Evolutionary conservation across 2,888 invertebrate species (phyloP), one percentile per base, ranked within the genome.

Genomic region (Scaptomyza polygonia): DNA sequence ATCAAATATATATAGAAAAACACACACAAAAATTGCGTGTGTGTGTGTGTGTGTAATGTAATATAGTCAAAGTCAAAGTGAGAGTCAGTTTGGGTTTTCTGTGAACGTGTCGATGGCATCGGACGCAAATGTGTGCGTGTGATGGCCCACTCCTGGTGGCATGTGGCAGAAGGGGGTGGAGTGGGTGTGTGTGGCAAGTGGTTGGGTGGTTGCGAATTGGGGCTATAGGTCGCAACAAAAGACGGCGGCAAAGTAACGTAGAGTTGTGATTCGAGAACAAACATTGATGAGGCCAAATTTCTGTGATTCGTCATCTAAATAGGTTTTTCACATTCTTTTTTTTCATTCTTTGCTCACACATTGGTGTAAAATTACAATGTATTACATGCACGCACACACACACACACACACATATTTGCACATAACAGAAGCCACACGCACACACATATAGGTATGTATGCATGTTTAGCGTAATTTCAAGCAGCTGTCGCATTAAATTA

Each of bases 281-380:
- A 88, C 86, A 88, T 79, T 88, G 88, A 86, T 88, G 88, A 78
- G 86, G 72, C 77, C 77, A 88, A 88, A 88, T 88, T 87, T 83
- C 86, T 77, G 87, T 72, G 78, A 88, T 88, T 83, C 80, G 86
- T 88, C 88, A 88, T 86, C 76, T 74, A 83, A 84, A 84, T 84
- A 84, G 88, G 84, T 83, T 88, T 88, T 70, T 51, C 5, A n/a
- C n/a, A n/a, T 5, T 25, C 5, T 25, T 25, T 25, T 5, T 25
- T 25, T 25, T 55, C 57, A 53, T 53, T 40, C 71, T n/a, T n/a
- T n/a, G n/a, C 57, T n/a, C 51, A 40, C 47, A 6, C 42, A 3
- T 25, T 53, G 71, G 63, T 67, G 54, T 76, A 49, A 71, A 71
- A 82, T 82, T 79, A 87, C 85, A 55, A 49, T 56, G 43, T 73